These are phyloP conservation scores for Drosophila yakuba DNA, from an alignment of 1,140 invertebrate species.

Conservation along the genomic window DNA sequence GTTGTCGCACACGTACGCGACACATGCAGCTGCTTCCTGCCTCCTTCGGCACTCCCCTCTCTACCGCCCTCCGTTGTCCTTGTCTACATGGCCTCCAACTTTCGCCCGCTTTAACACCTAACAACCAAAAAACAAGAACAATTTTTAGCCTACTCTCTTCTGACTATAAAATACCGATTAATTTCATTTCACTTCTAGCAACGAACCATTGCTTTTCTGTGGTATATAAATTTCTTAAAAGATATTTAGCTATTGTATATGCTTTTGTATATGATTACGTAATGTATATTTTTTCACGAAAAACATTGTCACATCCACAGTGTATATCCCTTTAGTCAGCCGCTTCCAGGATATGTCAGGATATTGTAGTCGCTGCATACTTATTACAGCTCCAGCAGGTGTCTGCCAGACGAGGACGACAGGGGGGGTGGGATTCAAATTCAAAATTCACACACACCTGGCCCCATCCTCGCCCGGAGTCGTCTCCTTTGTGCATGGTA, in stretches of 20 bases:
- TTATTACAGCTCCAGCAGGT: conserved; percentile 78
- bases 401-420: conserved; percentile 44
- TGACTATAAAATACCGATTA: not conserved
- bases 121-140: conserved; percentile 66
- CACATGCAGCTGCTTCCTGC: conserved; percentile 47
- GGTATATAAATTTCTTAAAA: too few species aligned
- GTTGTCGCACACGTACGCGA: conserved; percentile 62
- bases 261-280: not conserved
- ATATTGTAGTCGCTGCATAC: conserved; percentile 54
- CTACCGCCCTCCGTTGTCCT: conserved; percentile 8
- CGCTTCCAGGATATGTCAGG: conserved; percentile 11
- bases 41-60: not conserved
- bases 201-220: too few species aligned
- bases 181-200: too few species aligned
- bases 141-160: not conserved
- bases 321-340: not conserved
- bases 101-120: conserved; percentile 79
- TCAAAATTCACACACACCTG: conserved; percentile 68
- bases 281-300: not conserved
- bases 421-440: conserved; percentile 43
- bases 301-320: not conserved
- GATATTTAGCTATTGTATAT: too few species aligned
- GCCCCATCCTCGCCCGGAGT: conserved; percentile 6
- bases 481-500: conserved; percentile 43
- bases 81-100: conserved; percentile 70